Evolutionary conservation across 2,888 invertebrate species (phyloP), one percentile per base, ranked within the genome.

Genomic region (Augiades crinisus): DNA sequence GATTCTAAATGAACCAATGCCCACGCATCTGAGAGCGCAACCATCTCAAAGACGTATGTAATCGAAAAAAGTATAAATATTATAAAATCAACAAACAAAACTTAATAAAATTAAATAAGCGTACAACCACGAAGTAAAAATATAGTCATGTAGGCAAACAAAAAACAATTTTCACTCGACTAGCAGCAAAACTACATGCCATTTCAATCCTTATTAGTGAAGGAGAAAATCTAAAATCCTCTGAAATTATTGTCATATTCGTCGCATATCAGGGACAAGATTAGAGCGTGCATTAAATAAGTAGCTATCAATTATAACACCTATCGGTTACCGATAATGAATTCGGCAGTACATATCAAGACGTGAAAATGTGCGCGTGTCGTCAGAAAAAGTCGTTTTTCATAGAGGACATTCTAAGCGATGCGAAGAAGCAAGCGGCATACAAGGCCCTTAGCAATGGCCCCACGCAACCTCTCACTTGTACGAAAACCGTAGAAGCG

Each of bases 251-350:
- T 6, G n/a, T 6, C 22, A 13, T 31, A 33, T 16, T 24, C 8
- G 16, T 10, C 40, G 10, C 41, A 40, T 49, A 49, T 49, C 49
- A 49, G 49, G 41, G 12, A 50, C 51, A 43, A 80, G 81, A 85
- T 83, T 80, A 82, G 71, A 70, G 67, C 73, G 75, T 80, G 83
- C 84, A 84, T 83, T 84, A 81, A 84, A 81, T 80, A 79, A 82
- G 81, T 81, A 82, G 82, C 82, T 85, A 87, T 86, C 87, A 86
- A 88, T 87, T 87, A 85, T 74, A 64, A 63, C 64, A 61, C 63
- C 72, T 69, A 67, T 71, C 72, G 78, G 78, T 81, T 79, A 75
- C 69, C 59, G 82, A 84, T 86, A 84, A 82, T 63, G 63, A 71
- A 70, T 83, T 82, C 74, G 81, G 74, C 85, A 86, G 86, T 86